Evolutionary conservation across 2,113 vertebrate genomes (phyloP), one percentile per base, ranked within the genome.

Genomic region (Poeciliopsis prolifica): DNA sequence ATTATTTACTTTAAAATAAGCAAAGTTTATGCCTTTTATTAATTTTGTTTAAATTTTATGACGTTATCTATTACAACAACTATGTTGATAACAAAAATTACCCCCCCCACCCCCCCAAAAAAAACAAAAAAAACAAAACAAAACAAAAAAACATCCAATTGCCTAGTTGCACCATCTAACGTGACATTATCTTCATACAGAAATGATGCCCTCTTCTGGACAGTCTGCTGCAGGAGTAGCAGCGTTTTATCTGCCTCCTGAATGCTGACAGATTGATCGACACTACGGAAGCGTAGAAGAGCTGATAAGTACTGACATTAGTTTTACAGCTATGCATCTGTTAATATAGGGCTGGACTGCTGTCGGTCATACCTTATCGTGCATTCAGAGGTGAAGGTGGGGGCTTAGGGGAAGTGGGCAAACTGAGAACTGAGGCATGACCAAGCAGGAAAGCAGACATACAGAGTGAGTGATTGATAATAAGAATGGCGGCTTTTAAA

Each of bases 151-250:
- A 58, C n/a, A n/a, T 58, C 2, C 24, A 9, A n/a, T 58, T 9
- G 22, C 2, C 9, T n/a, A 58, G 22, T n/a, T n/a, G 22, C 51
- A 58, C 22, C 44, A 19, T 42, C 3, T 19, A 5, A 30, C 6
- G 54, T 40, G 37, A 26, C 61, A 22, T 31, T 4, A 54, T 26
- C 64, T 77, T 4, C n/a, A 66, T 48, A 87, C 12, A 77, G 67
- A 44, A 2, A 51, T 70, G 81, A 61, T 35, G 87, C 90, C 90
- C 89, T 92, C 91, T 92, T 67, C 89, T 91, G 92, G 90, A 63
- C 19, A 4, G 14, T 70, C 4, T 19, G 63, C 74, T 83, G 70
- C 75, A 86, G 30, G n/a, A 28, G 19, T 5, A 2, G 26, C 14
- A 65, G 4, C 51, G 71, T 61, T 58, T 62, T 30, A 35, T 63